phyloP scores from a whole-genome alignment of 2,113 vertebrate species.

The Lanius ludovicianus region DNA sequence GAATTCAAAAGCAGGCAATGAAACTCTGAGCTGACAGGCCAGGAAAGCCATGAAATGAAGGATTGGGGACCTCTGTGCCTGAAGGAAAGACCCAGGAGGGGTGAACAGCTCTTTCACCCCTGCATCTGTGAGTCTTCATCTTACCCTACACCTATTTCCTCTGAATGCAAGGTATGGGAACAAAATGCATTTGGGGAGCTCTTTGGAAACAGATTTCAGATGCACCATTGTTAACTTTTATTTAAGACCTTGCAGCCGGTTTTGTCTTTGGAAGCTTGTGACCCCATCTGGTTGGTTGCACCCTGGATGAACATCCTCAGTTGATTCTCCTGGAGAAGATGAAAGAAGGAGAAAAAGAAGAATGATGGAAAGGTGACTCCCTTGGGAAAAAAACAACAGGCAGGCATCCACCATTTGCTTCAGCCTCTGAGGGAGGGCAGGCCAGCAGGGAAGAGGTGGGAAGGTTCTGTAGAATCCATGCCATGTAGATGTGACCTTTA shows the following conservation, averaged over 20 bases:
- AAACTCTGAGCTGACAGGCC: neutral
- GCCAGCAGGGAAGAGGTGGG: neutral
- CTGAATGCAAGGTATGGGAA: neutral
- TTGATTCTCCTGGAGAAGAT: neutral
- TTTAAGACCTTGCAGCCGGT: neutral
- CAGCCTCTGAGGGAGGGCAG: neutral
- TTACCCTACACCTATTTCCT: neutral
- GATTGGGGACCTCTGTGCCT: neutral
- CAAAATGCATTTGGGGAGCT: neutral
- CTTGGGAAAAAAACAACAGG: neutral
- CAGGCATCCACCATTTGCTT: rapidly evolving
- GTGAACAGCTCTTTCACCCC: neutral
- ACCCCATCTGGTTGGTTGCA: rapidly evolving
- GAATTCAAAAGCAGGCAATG: neutral
- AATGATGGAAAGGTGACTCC: neutral
- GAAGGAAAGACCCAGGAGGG: neutral
- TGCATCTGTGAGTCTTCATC: rapidly evolving
- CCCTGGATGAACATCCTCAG: neutral
- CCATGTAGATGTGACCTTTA: neutral
- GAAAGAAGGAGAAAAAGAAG: neutral
- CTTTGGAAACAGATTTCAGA: neutral
- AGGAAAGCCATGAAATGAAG: neutral
- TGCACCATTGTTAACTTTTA: neutral
- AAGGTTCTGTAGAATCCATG: neutral
- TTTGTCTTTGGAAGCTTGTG: neutral